Percentiles rank a stretch among this genome's conserved stretches.
Evolutionary conservation across 1,140 invertebrate genomes (phyloP).

Genomic region (Drosophila ercepeae): DNA sequence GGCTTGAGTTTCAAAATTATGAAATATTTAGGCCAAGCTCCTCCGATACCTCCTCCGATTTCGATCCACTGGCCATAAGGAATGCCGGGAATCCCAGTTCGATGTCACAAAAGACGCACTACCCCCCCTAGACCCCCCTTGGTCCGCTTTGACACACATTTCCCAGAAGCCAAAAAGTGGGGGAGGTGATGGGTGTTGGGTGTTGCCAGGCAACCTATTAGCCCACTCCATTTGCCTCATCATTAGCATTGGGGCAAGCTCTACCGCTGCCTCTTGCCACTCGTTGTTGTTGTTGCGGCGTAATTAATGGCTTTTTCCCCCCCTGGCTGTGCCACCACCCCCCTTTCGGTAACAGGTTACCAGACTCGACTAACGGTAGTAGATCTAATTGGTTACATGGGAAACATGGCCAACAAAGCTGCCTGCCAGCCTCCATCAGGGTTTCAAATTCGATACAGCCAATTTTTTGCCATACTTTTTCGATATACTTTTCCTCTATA

Average conservation of each 20-base stretch:
- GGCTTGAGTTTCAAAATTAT: conserved; percentile 5
- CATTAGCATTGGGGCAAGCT: conserved; percentile 26
- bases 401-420: conserved; percentile 7
- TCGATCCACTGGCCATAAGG: conserved; percentile 3
- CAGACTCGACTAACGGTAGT: conserved; percentile 18
- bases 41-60: not conserved
- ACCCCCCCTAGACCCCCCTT: not conserved
- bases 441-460: conserved; percentile 4
- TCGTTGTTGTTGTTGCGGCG: conserved; percentile 30
- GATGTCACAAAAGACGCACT: conserved; percentile 14
- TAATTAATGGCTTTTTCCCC: conserved; percentile 41
- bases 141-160: conserved; percentile 27
- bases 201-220: conserved; percentile 39
- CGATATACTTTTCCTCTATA: too few species aligned
- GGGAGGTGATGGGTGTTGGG: not conserved
- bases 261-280: not conserved
- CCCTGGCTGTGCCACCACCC: not conserved
- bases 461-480: too few species aligned
- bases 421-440: conserved; percentile 16
- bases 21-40: not conserved
- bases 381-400: conserved; percentile 37
- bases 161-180: conserved; percentile 9
- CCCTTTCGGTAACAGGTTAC: conserved; percentile 33
- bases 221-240: conserved; percentile 43
- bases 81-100: conserved; percentile 17